These are phyloP conservation scores for Monoplex corrugatus DNA, from an alignment of 2,888 invertebrate species.

Conservation along the genomic window DNA sequence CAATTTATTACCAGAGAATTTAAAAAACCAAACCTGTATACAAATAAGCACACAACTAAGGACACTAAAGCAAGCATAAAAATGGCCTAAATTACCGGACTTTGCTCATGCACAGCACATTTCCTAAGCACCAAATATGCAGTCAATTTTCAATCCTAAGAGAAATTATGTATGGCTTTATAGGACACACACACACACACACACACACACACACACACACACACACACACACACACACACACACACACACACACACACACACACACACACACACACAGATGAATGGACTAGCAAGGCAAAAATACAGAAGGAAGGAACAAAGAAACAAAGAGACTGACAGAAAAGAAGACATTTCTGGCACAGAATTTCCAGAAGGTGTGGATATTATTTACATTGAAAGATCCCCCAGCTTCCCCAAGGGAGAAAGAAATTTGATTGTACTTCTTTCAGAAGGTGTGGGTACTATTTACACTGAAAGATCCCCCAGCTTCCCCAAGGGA, in stretches of 20 bases:
- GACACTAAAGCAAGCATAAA: background rate
- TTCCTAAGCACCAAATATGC: background rate
- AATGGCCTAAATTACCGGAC: background rate
- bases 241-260: background rate
- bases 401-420: no score
- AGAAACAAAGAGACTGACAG: no score
- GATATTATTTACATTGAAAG: no score
- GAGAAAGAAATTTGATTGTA: no score
- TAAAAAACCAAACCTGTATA: background rate
- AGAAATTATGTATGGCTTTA: background rate
- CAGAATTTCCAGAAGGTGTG: no score
- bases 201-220: background rate
- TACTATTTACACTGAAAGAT: no score
- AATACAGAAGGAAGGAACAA: no score
- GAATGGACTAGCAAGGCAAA: no score
- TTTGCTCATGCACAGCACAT: background rate
- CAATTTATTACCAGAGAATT: no score
- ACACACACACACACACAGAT: background rate
- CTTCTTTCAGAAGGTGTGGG: no score
- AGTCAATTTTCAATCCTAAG: background rate
- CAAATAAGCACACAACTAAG: background rate
- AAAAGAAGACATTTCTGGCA: no score
- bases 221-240: background rate
- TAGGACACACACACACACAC: slow-evolving; percentile 5
- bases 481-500: no score